phyloP scores from a whole-genome alignment of 1,140 invertebrate genomes.

The Dinoponera quadriceps region DNA sequence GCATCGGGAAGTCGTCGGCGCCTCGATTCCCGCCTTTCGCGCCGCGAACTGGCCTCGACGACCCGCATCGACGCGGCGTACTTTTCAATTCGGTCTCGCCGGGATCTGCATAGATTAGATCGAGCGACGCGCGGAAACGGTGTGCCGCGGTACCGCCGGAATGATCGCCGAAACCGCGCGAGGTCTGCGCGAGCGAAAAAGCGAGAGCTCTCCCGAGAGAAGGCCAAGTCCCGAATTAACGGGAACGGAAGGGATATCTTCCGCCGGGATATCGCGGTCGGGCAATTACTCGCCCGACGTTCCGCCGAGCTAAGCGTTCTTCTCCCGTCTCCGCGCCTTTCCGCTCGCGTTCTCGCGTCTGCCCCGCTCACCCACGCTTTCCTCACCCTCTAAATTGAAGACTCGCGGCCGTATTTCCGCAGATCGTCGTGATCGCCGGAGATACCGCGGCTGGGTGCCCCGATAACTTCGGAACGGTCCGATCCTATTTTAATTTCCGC shows the following conservation, averaged over 20 bases:
- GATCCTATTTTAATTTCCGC: constrained; percentile 19
- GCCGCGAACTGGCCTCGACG: constrained; percentile 3
- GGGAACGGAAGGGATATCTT: constrained; percentile 28
- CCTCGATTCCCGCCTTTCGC: constrained; percentile 3
- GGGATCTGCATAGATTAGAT: constrained; percentile 14
- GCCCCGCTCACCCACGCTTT: background rate
- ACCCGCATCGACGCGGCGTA: background rate
- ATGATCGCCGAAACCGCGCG: too few relatives aligned
- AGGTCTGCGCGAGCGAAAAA: background rate
- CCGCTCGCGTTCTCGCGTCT: constrained; percentile 5
- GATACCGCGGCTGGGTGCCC: background rate
- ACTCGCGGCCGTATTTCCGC: constrained; percentile 7
- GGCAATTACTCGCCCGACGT: constrained; percentile 78
- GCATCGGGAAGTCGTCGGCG: constrained; percentile 21
- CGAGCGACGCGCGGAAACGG: background rate
- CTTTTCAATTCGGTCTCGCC: background rate
- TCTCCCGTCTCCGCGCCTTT: background rate
- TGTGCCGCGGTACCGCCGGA: too few relatives aligned
- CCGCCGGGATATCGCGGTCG: constrained; percentile 66
- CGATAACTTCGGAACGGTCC: constrained; percentile 5
- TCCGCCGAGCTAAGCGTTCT: constrained; percentile 51
- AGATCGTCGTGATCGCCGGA: constrained; percentile 28
- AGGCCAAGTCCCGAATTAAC: constrained; percentile 25
- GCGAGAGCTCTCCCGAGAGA: background rate
- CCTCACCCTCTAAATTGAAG: constrained; percentile 19